These are phyloP conservation scores for Heliothis peltigera DNA, from an alignment of 2,888 invertebrate genomes.

Conservation along the genomic window DNA sequence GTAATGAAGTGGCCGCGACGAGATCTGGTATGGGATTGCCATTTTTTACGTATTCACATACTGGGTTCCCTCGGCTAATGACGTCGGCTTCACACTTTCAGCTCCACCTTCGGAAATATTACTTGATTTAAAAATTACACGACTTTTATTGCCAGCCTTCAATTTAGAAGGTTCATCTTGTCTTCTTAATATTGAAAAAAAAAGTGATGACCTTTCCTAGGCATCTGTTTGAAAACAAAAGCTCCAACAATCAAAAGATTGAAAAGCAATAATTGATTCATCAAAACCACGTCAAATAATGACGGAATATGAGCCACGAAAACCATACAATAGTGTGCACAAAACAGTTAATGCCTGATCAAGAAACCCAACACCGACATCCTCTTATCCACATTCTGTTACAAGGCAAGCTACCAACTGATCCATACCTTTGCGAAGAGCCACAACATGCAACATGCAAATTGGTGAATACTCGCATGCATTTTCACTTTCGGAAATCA, in stretches of 20 bases:
- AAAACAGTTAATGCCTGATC: slow-evolving; percentile 13
- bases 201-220: not conserved
- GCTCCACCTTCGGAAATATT: no score
- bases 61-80: not conserved
- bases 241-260: not conserved
- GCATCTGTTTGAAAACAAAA: not conserved
- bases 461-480: slow-evolving; percentile 26
- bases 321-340: slow-evolving; percentile 6
- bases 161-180: no score
- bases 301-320: not conserved
- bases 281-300: not conserved
- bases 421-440: slow-evolving; percentile 16
- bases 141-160: not conserved
- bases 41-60: slow-evolving; percentile 23
- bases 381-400: slow-evolving; percentile 35
- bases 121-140: not conserved
- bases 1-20: slow-evolving; percentile 9
- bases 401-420: slow-evolving; percentile 27
- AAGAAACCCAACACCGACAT: slow-evolving; percentile 25
- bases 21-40: slow-evolving; percentile 14
- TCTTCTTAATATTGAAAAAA: no score
- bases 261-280: not conserved
- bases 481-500: slow-evolving; percentile 36
- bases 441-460: slow-evolving; percentile 43
- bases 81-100: not conserved